Conservation (phyloP, 2,113 vertebrate genomes). For the Sinocyclocheilus maitianheensis region DNA sequence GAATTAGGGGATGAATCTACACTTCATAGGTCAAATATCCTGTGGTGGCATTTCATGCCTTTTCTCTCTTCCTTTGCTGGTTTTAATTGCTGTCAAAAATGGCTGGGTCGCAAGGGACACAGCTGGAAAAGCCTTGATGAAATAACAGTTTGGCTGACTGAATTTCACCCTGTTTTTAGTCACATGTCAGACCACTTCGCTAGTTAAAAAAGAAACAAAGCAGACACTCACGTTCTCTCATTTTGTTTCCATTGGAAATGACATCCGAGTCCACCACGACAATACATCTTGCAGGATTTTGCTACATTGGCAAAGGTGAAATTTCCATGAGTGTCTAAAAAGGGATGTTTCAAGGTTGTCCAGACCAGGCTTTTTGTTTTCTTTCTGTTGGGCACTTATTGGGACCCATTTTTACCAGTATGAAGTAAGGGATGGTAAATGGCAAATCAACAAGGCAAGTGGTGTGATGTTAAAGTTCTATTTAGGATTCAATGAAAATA, state of each 20-base stretch:
- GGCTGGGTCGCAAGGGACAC: slow-evolving; percentile 1
- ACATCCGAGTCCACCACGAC: slow-evolving; percentile 63
- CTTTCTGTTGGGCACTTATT: slow-evolving; percentile 62
- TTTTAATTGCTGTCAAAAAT: slow-evolving; percentile 44
- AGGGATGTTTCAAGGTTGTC: slow-evolving; percentile 69
- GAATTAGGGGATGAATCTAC: slow-evolving; percentile 23
- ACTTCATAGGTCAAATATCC: slow-evolving; percentile 38
- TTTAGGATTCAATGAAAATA: slow-evolving; percentile 50
- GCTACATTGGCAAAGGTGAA: slow-evolving; percentile 58
- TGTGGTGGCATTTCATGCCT: slow-evolving; percentile 7
- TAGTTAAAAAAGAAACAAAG: neutral
- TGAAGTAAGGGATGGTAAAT: slow-evolving; percentile 67
- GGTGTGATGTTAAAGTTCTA: slow-evolving; percentile 16
- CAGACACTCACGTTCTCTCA: slow-evolving; percentile 25
- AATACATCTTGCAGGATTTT: slow-evolving; percentile 59
- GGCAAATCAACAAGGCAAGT: slow-evolving; percentile 58
- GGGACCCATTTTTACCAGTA: slow-evolving; percentile 68
- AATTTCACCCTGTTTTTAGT: slow-evolving; percentile 50
- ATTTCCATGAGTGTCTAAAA: slow-evolving; percentile 66
- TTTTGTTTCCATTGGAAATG: slow-evolving; percentile 61
- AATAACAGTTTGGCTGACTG: slow-evolving; percentile 53
- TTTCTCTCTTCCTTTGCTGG: slow-evolving; percentile 38
- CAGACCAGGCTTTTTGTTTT: slow-evolving; percentile 65
- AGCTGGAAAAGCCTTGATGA: slow-evolving; percentile 51
- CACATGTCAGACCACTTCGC: slow-evolving; percentile 47